Conservation (phyloP, 2,797 vertebrate genomes). For the Etheostoma perlongum region DNA sequence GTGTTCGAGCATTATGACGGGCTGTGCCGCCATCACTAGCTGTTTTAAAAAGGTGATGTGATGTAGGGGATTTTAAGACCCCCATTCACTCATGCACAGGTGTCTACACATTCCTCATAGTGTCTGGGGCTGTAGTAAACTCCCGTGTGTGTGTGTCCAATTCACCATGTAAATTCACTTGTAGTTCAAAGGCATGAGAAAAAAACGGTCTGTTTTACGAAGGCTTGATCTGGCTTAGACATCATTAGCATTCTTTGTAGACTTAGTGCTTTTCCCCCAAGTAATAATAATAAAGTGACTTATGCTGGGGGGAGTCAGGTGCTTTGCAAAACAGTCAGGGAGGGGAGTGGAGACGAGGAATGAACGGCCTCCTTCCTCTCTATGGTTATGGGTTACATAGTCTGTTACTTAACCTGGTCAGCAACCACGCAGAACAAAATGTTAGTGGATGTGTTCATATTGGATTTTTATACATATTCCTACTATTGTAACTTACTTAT, state of each 20-base stretch:
- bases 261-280: conserved; percentile 66
- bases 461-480: not conserved
- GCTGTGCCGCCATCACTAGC: conserved; percentile 35
- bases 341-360: not conserved
- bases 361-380: conserved; percentile 10
- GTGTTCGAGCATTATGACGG: not conserved
- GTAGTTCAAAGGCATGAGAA: conserved; percentile 67
- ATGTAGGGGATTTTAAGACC: conserved; percentile 17
- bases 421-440: not conserved
- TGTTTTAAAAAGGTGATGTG: conserved; percentile 23
- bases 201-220: conserved; percentile 54
- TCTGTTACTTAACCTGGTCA: conserved; percentile 23
- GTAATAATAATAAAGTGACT: conserved; percentile 44
- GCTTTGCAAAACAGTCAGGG: conserved; percentile 59
- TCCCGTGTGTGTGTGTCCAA: not conserved
- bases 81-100: not conserved
- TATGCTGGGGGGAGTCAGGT: conserved; percentile 79
- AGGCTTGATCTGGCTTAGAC: conserved; percentile 82
- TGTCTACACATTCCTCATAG: conserved; percentile 38
- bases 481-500: too few species aligned
- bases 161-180: conserved; percentile 27
- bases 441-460: not conserved
- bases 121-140: conserved; percentile 24
- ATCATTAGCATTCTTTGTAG: conserved; percentile 81
- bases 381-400: not conserved